These are phyloP conservation scores for Battus philenor DNA, from an alignment of 1,140 invertebrate genomes.

Conservation along the genomic window DNA sequence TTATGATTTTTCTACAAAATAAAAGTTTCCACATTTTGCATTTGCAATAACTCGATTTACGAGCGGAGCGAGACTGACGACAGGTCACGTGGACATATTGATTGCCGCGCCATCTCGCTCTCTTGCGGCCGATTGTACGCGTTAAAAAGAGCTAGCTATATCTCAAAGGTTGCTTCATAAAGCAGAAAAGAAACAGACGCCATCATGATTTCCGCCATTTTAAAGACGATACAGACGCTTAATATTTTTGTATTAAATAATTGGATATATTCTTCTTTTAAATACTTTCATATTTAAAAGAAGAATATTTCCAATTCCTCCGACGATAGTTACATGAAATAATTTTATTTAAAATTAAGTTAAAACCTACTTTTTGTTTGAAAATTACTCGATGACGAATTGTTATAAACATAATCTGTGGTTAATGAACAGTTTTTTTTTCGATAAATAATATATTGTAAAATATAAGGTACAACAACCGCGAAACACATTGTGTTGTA, in stretches of 20 bases:
- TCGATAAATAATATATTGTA: no score
- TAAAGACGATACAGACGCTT: constrained; percentile 20
- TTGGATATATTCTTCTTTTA: no score
- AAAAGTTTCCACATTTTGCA: constrained; percentile 71
- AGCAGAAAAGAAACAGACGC: constrained; percentile 51
- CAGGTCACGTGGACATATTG: constrained; percentile 74
- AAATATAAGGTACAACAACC: no score
- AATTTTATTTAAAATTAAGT: no score
- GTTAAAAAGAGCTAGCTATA: constrained; percentile 48
- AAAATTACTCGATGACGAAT: no score
- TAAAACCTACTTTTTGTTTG: no score
- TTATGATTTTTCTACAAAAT: constrained; percentile 61
- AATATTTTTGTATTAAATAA: background rate
- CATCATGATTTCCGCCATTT: constrained; percentile 71
- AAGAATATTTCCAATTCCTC: no score
- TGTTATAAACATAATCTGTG: no score
- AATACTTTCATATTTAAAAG: no score
- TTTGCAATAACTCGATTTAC: constrained; percentile 66
- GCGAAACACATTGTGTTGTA: no score
- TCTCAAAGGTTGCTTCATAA: constrained; percentile 5
- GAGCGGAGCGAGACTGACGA: constrained; percentile 51
- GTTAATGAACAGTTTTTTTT: no score
- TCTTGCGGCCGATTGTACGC: constrained; percentile 26
- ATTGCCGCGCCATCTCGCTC: constrained; percentile 57
- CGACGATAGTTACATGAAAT: no score